Conservation (phyloP, 1,140 invertebrate species). For the Apis laboriosa region DNA sequence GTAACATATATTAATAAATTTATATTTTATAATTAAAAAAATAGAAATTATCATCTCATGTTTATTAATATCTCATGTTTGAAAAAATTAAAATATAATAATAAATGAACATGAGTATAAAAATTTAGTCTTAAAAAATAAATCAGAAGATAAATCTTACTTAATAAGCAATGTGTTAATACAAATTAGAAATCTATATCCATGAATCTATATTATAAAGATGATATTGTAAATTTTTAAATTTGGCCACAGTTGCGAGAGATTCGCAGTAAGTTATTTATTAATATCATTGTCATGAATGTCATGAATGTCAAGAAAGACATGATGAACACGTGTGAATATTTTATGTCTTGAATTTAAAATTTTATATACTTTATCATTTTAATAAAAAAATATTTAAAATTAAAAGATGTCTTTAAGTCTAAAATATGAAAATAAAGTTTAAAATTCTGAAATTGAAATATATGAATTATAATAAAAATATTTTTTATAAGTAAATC, state of each 20-base stretch:
- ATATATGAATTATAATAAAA: no score
- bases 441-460: background rate
- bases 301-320: slow-evolving; percentile 13
- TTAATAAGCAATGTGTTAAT: slow-evolving; percentile 12
- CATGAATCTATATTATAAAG: background rate
- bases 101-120: no score
- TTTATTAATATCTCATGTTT: background rate
- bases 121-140: background rate
- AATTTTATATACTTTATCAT: background rate
- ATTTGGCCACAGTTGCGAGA: slow-evolving; percentile 41
- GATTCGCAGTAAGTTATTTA: slow-evolving; percentile 18
- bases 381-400: background rate
- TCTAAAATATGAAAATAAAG: background rate
- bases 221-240: slow-evolving; percentile 19
- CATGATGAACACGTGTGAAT: slow-evolving; percentile 5
- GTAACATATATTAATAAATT: background rate
- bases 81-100: background rate
- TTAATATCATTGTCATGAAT: slow-evolving; percentile 5
- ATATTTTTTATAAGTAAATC: no score
- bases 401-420: background rate
- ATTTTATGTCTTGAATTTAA: background rate
- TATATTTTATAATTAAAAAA: background rate
- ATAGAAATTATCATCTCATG: no score
- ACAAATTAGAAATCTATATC: background rate
- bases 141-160: background rate